Evolutionary conservation across 2,888 invertebrate species (phyloP).

Genomic region (Cephus runcator): DNA sequence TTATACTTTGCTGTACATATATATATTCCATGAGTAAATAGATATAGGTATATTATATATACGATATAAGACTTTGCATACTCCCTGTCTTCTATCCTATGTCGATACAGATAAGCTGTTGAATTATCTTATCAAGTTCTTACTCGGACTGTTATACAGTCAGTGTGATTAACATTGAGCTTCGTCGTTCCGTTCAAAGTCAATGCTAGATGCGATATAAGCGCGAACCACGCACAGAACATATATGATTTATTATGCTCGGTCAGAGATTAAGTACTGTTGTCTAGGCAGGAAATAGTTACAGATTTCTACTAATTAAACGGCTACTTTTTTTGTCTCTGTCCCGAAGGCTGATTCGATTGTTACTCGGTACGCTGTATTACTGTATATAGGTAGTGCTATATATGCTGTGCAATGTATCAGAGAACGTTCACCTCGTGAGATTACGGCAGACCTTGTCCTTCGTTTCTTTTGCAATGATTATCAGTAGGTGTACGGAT

Average conservation of each 20-base stretch:
- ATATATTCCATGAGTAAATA: constrained; percentile 6
- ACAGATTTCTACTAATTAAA: background rate
- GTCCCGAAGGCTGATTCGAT: background rate
- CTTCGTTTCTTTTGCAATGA: background rate
- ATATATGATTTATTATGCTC: background rate
- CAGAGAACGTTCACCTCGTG: background rate
- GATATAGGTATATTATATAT: background rate
- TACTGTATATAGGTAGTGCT: background rate
- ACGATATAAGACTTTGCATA: background rate
- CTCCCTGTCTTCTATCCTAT: background rate
- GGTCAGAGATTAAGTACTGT: background rate
- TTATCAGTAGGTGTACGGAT: background rate
- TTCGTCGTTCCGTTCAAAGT: background rate
- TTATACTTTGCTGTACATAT: background rate
- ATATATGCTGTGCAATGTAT: background rate
- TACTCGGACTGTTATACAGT: background rate
- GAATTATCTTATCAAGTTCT: background rate
- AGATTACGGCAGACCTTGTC: background rate
- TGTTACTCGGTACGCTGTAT: background rate
- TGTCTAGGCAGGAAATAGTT: background rate
- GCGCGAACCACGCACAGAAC: background rate
- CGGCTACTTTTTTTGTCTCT: background rate
- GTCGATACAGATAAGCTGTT: background rate
- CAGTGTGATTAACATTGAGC: background rate
- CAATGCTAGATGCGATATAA: background rate